Conservation (phyloP, 2,113 vertebrate species). For the Thinocorus orbignyianus region DNA sequence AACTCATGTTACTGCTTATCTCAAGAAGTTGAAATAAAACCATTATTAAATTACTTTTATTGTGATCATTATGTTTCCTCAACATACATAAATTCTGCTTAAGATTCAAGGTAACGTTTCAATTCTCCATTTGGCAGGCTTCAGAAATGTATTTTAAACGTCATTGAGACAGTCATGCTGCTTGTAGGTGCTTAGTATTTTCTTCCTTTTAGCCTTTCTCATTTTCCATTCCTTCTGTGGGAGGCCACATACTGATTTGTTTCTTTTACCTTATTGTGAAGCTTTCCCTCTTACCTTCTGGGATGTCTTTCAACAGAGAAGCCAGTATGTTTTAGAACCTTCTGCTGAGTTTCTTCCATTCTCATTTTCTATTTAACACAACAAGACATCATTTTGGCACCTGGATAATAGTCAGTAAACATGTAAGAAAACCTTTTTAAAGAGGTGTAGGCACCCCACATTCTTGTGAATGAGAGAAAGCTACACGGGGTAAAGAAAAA, state of each 20-base stretch:
- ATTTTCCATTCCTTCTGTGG: conserved; percentile 51
- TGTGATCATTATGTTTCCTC: not conserved
- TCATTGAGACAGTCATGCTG: conserved; percentile 12
- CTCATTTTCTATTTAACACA: not conserved
- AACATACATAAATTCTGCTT: not conserved
- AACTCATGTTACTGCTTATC: not conserved
- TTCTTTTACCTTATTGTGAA: conserved; percentile 18
- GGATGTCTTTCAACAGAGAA: not conserved
- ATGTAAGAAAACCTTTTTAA: not conserved
- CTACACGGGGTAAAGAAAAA: too few species aligned
- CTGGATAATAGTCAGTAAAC: not conserved
- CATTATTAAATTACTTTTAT: not conserved
- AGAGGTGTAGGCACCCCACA: not conserved
- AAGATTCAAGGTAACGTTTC: conserved; percentile 42
- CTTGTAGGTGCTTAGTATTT: conserved; percentile 13
- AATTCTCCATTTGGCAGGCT: not conserved
- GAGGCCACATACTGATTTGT: conserved; percentile 12
- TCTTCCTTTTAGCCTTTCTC: conserved; percentile 15
- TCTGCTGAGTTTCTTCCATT: not conserved
- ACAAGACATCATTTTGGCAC: not conserved
- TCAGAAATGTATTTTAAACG: conserved; percentile 47
- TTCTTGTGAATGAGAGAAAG: not conserved
- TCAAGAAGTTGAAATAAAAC: not conserved
- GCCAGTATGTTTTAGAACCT: not conserved
- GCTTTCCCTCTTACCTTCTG: not conserved